These are phyloP conservation scores for Tenrec ecaudatus DNA, from an alignment of 2,113 vertebrate genomes.

Conservation along the genomic window DNA sequence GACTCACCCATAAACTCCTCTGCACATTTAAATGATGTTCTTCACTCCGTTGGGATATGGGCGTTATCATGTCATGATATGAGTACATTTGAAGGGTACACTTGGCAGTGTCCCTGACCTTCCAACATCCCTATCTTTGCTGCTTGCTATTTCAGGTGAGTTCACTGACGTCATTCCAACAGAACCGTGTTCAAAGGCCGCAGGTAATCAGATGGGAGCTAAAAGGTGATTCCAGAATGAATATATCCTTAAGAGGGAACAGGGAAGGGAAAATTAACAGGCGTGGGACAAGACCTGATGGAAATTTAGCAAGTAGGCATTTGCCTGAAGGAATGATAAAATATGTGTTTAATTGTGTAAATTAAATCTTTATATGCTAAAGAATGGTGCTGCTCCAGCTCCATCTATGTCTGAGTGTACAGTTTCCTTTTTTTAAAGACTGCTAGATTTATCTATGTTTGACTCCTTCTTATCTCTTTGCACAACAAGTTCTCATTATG, in stretches of 20 bases:
- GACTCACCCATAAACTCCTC: not conserved
- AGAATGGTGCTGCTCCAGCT: not conserved
- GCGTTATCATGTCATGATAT: not conserved
- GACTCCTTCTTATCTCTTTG: not conserved
- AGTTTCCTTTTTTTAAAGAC: not conserved
- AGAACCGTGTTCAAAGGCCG: not conserved
- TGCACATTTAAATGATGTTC: not conserved
- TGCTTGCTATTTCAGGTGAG: not conserved
- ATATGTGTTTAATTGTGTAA: not conserved
- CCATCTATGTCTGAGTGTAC: not conserved
- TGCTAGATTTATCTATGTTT: not conserved
- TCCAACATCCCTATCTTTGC: not conserved
- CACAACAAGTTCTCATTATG: not conserved
- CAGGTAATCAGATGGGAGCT: not conserved
- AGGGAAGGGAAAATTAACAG: not conserved
- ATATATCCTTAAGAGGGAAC: not conserved
- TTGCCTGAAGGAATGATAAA: not conserved
- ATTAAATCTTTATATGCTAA: not conserved
- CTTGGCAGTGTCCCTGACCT: not conserved
- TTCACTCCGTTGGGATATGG: not conserved
- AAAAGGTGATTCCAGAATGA: constrained; percentile 15
- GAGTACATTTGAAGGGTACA: not conserved
- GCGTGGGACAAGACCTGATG: not conserved
- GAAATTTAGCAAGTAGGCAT: not conserved
- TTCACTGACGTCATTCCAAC: not conserved